A percentile compares a stretch with the other conserved stretches of the same genome.
Evolutionary conservation across 2,888 invertebrate genomes (phyloP).

Genomic region (Lithosia quadra): DNA sequence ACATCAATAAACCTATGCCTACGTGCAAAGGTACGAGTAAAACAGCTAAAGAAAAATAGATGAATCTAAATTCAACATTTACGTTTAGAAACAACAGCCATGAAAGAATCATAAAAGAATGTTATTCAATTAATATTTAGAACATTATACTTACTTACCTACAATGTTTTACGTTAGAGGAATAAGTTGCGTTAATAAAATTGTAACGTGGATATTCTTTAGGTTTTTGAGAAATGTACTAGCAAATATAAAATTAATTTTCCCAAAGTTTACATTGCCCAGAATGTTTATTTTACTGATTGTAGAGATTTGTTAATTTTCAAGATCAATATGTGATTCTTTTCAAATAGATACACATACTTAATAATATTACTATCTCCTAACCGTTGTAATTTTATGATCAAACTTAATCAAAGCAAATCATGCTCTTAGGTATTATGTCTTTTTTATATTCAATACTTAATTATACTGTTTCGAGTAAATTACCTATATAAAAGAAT

Average conservation of each 20-base stretch:
- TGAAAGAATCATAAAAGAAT: neutral
- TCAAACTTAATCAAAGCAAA: no score
- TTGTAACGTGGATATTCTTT: no score
- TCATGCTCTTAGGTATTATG: no score
- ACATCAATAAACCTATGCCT: constrained; percentile 26
- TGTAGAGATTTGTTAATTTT: neutral
- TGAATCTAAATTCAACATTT: neutral
- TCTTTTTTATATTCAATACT: no score
- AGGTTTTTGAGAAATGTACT: no score
- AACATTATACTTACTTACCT: no score
- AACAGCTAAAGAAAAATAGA: constrained; percentile 15
- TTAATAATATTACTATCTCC: neutral
- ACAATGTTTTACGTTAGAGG: no score
- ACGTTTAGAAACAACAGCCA: constrained; percentile 1
- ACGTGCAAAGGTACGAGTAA: constrained; percentile 22
- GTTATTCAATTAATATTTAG: neutral
- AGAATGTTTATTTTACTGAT: no score
- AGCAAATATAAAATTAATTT: no score
- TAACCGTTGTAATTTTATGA: neutral
- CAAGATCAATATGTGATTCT: neutral
- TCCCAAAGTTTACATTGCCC: no score
- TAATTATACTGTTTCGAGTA: no score
- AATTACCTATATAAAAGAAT: neutral
- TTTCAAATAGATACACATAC: neutral
- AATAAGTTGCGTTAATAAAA: no score